A percentile compares a stretch with the other conserved stretches of the same genome.
Conservation (phyloP, 2,113 vertebrate species). For the Vombatus ursinus region DNA sequence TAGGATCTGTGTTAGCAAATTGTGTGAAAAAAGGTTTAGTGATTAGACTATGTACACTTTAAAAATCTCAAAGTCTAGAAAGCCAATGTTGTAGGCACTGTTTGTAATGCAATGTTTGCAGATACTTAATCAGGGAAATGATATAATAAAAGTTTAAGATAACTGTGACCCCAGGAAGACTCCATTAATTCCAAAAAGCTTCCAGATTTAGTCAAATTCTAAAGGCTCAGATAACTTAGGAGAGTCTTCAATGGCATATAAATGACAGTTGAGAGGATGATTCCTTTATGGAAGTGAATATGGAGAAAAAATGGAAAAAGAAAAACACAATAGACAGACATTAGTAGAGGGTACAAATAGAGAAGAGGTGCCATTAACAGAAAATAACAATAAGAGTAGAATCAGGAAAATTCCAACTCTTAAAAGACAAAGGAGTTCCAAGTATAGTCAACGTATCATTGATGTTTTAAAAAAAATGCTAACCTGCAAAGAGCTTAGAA, state of each 20-base stretch:
- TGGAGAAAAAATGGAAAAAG: conserved; percentile 23
- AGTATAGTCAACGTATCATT: conserved; percentile 16
- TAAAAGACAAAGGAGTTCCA: conserved; percentile 6
- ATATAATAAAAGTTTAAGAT: neutral
- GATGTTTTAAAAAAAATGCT: conserved; percentile 57
- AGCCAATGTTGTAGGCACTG: neutral
- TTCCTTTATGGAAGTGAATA: neutral
- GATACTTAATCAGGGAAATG: neutral
- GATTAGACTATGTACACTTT: neutral
- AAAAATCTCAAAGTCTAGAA: neutral
- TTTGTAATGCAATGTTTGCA: neutral
- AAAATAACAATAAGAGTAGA: neutral
- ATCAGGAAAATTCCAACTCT: neutral
- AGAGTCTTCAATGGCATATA: conserved; percentile 15
- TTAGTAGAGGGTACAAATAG: conserved; percentile 30
- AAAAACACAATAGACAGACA: neutral
- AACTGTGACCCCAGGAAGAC: neutral
- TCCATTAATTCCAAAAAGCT: neutral
- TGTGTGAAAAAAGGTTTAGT: neutral
- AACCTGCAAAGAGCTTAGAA: conserved; percentile 89
- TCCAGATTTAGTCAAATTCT: conserved; percentile 33
- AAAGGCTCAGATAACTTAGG: neutral
- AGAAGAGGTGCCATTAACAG: neutral
- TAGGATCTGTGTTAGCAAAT: neutral
- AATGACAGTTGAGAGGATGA: neutral